phyloP scores from a whole-genome alignment of 2,113 vertebrate genomes.

The Potamarius usumacintae region DNA sequence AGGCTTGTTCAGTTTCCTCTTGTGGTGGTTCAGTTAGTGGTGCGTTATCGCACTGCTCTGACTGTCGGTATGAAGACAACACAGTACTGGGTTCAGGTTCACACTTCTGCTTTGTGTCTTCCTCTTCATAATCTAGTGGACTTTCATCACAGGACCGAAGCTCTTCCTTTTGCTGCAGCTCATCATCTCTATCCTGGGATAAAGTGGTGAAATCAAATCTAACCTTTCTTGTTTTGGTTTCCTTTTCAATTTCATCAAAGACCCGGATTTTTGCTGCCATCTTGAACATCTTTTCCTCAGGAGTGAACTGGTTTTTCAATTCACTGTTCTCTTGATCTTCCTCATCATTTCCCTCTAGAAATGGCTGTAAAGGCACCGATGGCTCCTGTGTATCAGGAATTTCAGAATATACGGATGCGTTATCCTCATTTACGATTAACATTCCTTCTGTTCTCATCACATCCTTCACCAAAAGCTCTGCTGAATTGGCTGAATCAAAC shows the following conservation, averaged over 20 bases:
- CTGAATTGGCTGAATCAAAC: constrained; percentile 60
- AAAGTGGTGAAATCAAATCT: constrained; percentile 66
- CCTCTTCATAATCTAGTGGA: constrained; percentile 71
- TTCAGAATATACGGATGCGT: constrained; percentile 57
- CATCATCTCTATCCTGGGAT: constrained; percentile 50
- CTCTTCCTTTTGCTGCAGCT: constrained; percentile 41
- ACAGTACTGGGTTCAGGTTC: constrained; percentile 74
- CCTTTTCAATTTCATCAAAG: constrained; percentile 93
- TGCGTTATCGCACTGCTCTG: constrained; percentile 58
- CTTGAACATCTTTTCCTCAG: constrained; percentile 98
- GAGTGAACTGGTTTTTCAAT: constrained; percentile 80
- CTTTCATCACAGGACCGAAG: constrained; percentile 63
- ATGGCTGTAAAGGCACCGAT: constrained; percentile 54
- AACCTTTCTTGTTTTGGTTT: constrained; percentile 81
- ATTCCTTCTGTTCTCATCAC: constrained; percentile 62
- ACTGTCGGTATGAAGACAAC: constrained; percentile 70
- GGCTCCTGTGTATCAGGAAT: constrained; percentile 61
- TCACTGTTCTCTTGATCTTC: constrained; percentile 54
- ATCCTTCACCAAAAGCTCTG: constrained; percentile 49
- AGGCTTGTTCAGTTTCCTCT: constrained; percentile 50
- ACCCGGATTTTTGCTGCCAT: constrained; percentile 95
- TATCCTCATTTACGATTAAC: constrained; percentile 77
- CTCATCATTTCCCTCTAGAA: constrained; percentile 56
- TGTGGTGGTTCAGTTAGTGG: constrained; percentile 70
- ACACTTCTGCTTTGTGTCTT: constrained; percentile 62